A percentile compares a stretch with the other conserved stretches of the same genome.
phyloP scores from a whole-genome alignment of 2,888 invertebrate genomes.

The Sarcophaga variegata region DNA sequence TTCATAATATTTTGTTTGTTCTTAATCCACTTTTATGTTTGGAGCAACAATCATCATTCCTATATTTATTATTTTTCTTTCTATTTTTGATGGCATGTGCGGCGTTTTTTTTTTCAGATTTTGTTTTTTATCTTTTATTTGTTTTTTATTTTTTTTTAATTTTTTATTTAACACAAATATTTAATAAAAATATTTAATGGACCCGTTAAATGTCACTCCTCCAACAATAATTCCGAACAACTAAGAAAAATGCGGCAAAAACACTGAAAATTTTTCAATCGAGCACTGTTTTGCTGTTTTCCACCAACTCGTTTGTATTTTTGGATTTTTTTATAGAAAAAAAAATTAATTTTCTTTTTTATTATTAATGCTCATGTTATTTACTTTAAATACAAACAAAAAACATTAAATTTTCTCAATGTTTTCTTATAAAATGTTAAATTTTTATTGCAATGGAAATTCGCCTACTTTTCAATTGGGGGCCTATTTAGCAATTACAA shows the following conservation, averaged over 20 bases:
- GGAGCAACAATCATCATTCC: slow-evolving; percentile 30
- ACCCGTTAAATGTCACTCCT: slow-evolving; percentile 66
- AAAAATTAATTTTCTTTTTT: not conserved
- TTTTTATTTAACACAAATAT: slow-evolving; percentile 41
- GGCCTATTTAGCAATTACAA: too few relatives aligned
- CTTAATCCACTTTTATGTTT: not conserved
- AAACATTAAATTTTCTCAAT: slow-evolving; percentile 22
- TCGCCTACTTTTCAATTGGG: too few relatives aligned
- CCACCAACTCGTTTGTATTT: slow-evolving; percentile 19
- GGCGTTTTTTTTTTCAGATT: not conserved
- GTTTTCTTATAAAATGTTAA: not conserved
- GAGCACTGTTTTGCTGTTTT: slow-evolving; percentile 25
- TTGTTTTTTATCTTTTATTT: not conserved
- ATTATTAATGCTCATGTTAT: not conserved
- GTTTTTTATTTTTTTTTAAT: slow-evolving; percentile 16
- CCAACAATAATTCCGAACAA: slow-evolving; percentile 56
- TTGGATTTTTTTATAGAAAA: slow-evolving; percentile 28
- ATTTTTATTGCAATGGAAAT: too few relatives aligned
- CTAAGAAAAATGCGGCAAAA: slow-evolving; percentile 41
- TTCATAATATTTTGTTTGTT: slow-evolving; percentile 22
- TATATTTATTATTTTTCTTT: slow-evolving; percentile 16
- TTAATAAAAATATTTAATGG: slow-evolving; percentile 46
- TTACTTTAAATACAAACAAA: not conserved
- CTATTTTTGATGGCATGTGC: slow-evolving; percentile 14
- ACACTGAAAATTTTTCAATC: slow-evolving; percentile 38